Evolutionary conservation across 2,888 invertebrate genomes (phyloP).

Genomic region (Sialis lutaria): DNA sequence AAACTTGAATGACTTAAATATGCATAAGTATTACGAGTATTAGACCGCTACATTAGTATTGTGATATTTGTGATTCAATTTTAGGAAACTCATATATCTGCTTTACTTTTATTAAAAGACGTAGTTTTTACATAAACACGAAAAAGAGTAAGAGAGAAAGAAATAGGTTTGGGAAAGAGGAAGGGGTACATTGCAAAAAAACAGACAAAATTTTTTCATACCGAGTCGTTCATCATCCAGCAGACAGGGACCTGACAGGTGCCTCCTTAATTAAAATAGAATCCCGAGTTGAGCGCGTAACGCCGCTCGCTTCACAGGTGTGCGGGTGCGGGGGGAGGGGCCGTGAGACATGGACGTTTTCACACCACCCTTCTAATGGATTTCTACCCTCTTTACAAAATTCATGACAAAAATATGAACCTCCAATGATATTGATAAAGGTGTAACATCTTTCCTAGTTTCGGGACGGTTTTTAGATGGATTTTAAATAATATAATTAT

Average conservation of each 20-base stretch:
- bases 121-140: too few species aligned
- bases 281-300: not conserved
- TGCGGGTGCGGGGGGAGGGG: not conserved
- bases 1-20: too few species aligned
- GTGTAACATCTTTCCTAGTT: too few species aligned
- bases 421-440: not conserved
- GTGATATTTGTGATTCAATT: too few species aligned
- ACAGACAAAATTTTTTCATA: not conserved
- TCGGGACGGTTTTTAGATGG: too few species aligned
- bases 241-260: slow-evolving; percentile 5
- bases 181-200: not conserved
- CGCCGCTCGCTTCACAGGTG: not conserved
- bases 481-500: too few species aligned
- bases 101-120: too few species aligned
- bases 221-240: slow-evolving; percentile 4
- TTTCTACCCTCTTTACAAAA: slow-evolving; percentile 18
- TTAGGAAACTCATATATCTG: too few species aligned
- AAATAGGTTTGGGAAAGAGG: too few species aligned
- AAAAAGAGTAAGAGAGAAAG: too few species aligned
- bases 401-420: not conserved
- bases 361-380: slow-evolving; percentile 23
- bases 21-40: too few species aligned
- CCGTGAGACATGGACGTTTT: not conserved
- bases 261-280: slow-evolving; percentile 7
- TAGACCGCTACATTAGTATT: too few species aligned